Evolutionary conservation across 2,888 invertebrate genomes (phyloP), one percentile per base, ranked within the genome.

Genomic region (Anthrax anthrax): DNA sequence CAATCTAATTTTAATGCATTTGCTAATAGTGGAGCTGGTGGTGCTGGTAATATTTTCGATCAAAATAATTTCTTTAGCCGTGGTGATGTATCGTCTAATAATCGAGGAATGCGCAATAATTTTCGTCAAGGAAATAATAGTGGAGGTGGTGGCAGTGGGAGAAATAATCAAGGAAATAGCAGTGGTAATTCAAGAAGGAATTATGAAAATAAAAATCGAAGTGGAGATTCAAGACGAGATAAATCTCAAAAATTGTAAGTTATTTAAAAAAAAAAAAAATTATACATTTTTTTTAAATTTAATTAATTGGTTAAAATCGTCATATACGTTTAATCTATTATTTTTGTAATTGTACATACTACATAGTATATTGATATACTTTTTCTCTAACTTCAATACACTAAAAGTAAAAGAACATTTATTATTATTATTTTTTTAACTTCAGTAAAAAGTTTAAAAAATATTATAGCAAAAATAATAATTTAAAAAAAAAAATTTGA

Each of bases 21-120:
- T 37, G 60, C 70, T 17, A 72, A 72, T 70, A 72, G 70, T 54
- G 67, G 70, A 18, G 72, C 70, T 36, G 66, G 69, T 53, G 62
- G 69, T 47, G 66, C 70, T 42, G 61, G 74, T 60, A 18, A 46
- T 48, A 14, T 56, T 46, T 39, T 52, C 47, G 38, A 62, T 58
- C 54, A 57, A 56, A 2, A 54, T 59, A 23, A 60, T 57, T 54
- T 60, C 59, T 3, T 61, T 60, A 42, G 37, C 41, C 48, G 48
- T 10, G 49, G 50, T 9, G 41, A 16, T 16, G 29, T n/a, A 4
- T 29, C 32, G 3, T 10, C 14, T 17, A 43, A 40, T 41, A 51
- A 51, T 12, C 34, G 40, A 13, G 51, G 50, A 38, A 55, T 48
- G 27, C 51, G 43, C 40, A 52, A 51, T n/a, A 47, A 47, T 29